These are phyloP conservation scores for Brachyrhaphis roseni DNA, from an alignment of 2,797 vertebrate genomes.

Conservation along the genomic window DNA sequence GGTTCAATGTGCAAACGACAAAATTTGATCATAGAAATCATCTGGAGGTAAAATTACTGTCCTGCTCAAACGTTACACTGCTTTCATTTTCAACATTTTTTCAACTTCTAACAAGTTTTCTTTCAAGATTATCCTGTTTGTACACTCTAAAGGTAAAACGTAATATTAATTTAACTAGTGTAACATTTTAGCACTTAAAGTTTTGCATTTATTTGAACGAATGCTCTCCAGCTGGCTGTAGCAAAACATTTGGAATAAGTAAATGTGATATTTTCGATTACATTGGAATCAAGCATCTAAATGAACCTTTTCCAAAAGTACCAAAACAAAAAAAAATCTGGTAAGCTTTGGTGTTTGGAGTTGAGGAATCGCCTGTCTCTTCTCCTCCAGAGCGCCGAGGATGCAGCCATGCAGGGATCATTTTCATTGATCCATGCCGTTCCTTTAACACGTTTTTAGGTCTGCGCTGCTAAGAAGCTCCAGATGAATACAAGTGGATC, in stretches of 20 bases:
- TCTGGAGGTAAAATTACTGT: not conserved
- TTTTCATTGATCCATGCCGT: no score
- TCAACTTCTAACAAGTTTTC: not conserved
- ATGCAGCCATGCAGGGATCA: no score
- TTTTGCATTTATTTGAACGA: not conserved
- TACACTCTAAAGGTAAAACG: not conserved
- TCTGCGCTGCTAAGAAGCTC: no score
- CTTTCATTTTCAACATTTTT: not conserved
- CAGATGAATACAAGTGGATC: no score
- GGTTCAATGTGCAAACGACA: not conserved
- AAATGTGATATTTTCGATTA: not conserved
- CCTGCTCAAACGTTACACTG: no score
- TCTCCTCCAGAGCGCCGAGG: no score
- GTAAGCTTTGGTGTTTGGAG: no score
- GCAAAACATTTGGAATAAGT: not conserved
- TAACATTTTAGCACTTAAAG: not conserved
- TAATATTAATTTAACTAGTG: not conserved
- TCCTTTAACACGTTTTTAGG: no score
- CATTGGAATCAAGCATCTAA: not conserved
- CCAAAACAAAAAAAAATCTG: no score
- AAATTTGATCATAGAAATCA: not conserved
- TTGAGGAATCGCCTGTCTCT: no score
- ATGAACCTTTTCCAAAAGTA: no score
- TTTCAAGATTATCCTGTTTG: not conserved
- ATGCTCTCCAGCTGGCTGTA: not conserved